Conservation (phyloP, 2,797 vertebrate species). For the Megaceryle alcyon region DNA sequence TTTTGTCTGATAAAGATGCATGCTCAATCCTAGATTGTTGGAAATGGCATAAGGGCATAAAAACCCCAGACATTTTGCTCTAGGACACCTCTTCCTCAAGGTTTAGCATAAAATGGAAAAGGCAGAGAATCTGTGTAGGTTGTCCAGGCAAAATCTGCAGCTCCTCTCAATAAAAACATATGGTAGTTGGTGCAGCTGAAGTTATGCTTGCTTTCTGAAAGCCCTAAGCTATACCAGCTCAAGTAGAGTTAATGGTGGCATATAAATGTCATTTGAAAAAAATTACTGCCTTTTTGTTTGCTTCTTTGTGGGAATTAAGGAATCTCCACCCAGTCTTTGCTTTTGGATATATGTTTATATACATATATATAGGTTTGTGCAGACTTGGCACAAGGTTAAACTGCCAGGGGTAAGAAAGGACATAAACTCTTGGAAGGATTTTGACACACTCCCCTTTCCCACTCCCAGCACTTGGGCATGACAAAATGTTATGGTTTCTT, state of each 20-base stretch:
- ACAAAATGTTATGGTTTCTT: background rate
- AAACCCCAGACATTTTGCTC: background rate
- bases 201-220: background rate
- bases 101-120: background rate
- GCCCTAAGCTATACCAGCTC: background rate
- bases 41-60: background rate
- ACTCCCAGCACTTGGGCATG: background rate
- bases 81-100: background rate
- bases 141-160: background rate
- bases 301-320: background rate
- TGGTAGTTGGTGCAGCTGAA: background rate
- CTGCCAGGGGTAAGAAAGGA: background rate
- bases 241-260: background rate
- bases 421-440: background rate
- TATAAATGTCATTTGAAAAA: constrained; percentile 7
- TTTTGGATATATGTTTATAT: background rate
- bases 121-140: background rate
- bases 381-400: constrained; percentile 17
- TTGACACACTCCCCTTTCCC: background rate
- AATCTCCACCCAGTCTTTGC: background rate
- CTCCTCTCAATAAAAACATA: background rate
- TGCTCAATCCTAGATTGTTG: background rate
- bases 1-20: background rate
- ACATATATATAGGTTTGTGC: background rate
- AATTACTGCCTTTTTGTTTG: constrained; percentile 2